These are phyloP conservation scores for Manis crassicaudata DNA, from an alignment of 2,797 vertebrate species.

Conservation along the genomic window DNA sequence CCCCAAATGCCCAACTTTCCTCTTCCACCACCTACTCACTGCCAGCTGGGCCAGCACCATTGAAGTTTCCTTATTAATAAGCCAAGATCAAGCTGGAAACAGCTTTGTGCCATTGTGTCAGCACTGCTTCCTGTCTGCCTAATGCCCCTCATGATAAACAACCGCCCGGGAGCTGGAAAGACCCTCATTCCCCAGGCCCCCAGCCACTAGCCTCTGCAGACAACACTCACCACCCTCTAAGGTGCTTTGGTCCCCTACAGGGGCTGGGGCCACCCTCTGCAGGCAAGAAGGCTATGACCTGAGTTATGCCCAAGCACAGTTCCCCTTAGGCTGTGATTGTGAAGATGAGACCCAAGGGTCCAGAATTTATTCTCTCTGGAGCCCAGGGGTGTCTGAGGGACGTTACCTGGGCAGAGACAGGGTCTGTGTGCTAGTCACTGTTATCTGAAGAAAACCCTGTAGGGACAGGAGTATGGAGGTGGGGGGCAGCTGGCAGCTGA, in stretches of 20 bases:
- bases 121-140: neutral
- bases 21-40: conserved; percentile 75
- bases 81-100: conserved; percentile 75
- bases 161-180: conserved; percentile 40
- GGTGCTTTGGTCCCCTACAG: conserved; percentile 29
- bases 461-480: neutral
- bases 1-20: conserved; percentile 69
- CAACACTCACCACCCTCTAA: neutral
- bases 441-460: neutral
- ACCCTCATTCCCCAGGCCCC: conserved; percentile 42
- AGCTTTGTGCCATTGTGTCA: conserved; percentile 66
- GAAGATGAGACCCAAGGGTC: conserved; percentile 1
- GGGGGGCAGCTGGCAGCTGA: neutral
- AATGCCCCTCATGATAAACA: conserved; percentile 48
- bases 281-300: neutral
- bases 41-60: conserved; percentile 76
- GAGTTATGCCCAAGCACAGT: neutral
- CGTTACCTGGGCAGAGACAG: neutral
- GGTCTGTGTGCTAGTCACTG: neutral
- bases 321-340: neutral
- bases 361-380: conserved; percentile 6
- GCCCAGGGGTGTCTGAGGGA: neutral
- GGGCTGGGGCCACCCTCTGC: conserved; percentile 22
- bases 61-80: conserved; percentile 75
- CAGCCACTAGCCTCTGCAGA: neutral